Evolutionary conservation across 2,113 vertebrate genomes (phyloP).

Genomic region (Synchiropus splendidus): DNA sequence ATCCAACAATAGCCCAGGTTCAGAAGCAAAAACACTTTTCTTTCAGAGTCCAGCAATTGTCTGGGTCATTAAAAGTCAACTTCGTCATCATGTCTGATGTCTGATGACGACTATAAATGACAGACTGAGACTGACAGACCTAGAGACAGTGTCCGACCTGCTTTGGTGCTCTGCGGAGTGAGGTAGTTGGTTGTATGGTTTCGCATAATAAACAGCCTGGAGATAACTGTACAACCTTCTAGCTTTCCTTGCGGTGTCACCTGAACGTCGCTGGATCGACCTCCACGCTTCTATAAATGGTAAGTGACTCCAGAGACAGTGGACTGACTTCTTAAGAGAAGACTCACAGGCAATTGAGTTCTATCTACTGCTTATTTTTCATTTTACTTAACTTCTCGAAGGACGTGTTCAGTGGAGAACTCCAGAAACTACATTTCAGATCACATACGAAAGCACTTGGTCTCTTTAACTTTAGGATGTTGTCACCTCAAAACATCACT

Average conservation of each 20-base stretch:
- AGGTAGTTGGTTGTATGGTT: conserved; percentile 83
- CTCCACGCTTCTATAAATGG: conserved; percentile 9
- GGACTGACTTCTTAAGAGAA: not conserved
- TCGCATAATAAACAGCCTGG: conserved; percentile 75
- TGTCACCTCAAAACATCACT: not conserved
- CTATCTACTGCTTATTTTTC: too few relatives aligned
- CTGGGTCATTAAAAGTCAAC: too few relatives aligned
- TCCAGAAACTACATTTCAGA: too few relatives aligned
- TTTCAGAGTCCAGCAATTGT: not conserved
- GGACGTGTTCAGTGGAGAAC: too few relatives aligned
- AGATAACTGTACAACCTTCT: conserved; percentile 81
- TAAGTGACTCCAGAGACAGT: conserved; percentile 23
- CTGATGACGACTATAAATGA: not conserved
- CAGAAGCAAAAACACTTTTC: too few relatives aligned
- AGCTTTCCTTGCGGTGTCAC: conserved; percentile 73
- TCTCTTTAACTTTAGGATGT: too few relatives aligned
- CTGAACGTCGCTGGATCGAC: conserved; percentile 27
- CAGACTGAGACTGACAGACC: not conserved
- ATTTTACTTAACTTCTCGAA: too few relatives aligned
- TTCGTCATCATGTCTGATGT: not conserved
- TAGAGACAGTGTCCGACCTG: conserved; percentile 10
- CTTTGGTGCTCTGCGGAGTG: conserved; percentile 67
- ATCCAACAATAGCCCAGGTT: not conserved
- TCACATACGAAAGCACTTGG: too few relatives aligned
- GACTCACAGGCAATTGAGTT: too few relatives aligned